Conservation (phyloP, 2,797 vertebrate genomes). For the Strix occidentalis region DNA sequence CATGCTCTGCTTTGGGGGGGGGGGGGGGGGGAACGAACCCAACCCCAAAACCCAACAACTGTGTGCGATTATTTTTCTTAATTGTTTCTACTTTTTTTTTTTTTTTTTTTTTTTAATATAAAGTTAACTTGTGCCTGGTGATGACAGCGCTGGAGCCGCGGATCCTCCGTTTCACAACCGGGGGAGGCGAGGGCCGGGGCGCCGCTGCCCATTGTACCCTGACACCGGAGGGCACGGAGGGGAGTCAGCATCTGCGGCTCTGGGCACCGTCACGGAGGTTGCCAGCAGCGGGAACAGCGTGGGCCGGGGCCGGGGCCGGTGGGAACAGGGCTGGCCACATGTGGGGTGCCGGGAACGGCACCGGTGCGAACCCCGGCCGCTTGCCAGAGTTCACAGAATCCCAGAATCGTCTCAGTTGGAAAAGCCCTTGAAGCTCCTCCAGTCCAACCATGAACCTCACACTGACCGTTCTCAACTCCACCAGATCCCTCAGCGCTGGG, state of each 20-base stretch:
- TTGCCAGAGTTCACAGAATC: not conserved
- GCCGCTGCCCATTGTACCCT: not conserved
- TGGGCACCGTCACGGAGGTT: not conserved
- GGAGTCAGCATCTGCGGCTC: not conserved
- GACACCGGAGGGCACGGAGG: not conserved
- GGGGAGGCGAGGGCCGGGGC: not conserved
- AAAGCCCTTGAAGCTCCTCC: too few relatives aligned
- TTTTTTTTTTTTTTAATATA: not conserved
- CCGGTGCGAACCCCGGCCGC: fast-evolving
- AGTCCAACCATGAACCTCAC: too few relatives aligned
- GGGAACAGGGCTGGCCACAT: fast-evolving
- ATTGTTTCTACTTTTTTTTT: not conserved
- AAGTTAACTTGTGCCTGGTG: not conserved
- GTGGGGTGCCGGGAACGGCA: not conserved
- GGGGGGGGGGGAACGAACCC: not conserved
- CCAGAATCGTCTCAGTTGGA: too few relatives aligned
- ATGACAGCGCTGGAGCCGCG: conserved; percentile 15
- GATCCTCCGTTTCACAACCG: not conserved
- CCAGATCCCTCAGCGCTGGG: too few relatives aligned
- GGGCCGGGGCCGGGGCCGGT: not conserved
- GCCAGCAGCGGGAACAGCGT: not conserved
- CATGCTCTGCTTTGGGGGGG: not conserved
- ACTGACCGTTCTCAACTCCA: too few relatives aligned
- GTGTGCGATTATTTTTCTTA: not conserved
- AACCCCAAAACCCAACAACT: not conserved